Conservation (phyloP, 2,888 invertebrate genomes). For the Cinara cedri region DNA sequence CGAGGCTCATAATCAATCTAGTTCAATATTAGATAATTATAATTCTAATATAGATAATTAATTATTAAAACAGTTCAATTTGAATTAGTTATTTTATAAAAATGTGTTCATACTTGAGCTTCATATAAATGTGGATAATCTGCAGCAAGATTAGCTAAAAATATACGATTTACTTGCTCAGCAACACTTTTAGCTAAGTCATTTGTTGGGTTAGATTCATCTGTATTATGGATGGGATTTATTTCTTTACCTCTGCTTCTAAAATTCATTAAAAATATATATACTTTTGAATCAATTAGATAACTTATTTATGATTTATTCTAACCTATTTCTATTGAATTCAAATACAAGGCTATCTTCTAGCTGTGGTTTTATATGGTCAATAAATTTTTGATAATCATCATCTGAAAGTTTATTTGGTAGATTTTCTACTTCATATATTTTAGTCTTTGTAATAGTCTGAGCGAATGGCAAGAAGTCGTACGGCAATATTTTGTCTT, state of each 20-base stretch:
- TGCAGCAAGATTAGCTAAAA: conserved; percentile 69
- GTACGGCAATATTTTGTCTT: conserved; percentile 71
- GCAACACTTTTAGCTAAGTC: conserved; percentile 66
- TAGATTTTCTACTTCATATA: conserved; percentile 68
- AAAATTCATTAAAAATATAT: neutral
- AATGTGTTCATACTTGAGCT: conserved; percentile 66
- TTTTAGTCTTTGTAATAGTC: conserved; percentile 79
- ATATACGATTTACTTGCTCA: conserved; percentile 73
- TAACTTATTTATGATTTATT: neutral
- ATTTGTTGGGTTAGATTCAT: conserved; percentile 15
- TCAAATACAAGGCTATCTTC: conserved; percentile 74
- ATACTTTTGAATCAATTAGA: neutral
- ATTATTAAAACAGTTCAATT: conserved; percentile 30
- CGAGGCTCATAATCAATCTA: conserved; percentile 79
- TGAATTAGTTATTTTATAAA: conserved; percentile 11
- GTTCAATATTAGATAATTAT: too few species aligned
- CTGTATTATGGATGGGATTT: neutral
- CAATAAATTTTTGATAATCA: conserved; percentile 64
- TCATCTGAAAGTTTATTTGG: conserved; percentile 65
- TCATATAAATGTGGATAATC: conserved; percentile 70
- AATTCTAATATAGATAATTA: conserved; percentile 61
- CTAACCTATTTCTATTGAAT: conserved; percentile 68
- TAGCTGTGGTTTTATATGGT: conserved; percentile 68
- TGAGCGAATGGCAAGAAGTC: conserved; percentile 74
- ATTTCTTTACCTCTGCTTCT: conserved; percentile 23